Percentiles rank a stretch among this genome's conserved stretches.
Evolutionary conservation across 2,888 invertebrate species (phyloP).

Genomic region (Epiblema foenella): DNA sequence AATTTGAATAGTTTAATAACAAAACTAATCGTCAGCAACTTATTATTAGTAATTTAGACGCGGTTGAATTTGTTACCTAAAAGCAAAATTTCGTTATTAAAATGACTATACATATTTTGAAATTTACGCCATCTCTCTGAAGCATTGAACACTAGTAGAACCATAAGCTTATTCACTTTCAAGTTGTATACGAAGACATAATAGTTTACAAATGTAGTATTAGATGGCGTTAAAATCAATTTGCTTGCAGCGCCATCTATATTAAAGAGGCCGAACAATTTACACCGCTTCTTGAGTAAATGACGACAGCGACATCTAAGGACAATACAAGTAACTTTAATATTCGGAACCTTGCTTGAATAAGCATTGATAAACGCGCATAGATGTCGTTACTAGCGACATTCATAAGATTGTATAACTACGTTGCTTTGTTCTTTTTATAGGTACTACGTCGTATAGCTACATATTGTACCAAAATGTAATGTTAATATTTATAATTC

Average conservation of each 20-base stretch:
- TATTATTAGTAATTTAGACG: not conserved
- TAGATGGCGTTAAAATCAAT: conserved; percentile 25
- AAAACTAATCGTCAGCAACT: not conserved
- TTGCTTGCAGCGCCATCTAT: conserved; percentile 20
- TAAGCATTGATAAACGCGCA: not conserved
- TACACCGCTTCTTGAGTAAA: not conserved
- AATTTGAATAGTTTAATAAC: conserved; percentile 8
- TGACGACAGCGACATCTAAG: conserved; percentile 5
- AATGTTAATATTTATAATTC: too few relatives aligned
- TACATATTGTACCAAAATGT: too few relatives aligned
- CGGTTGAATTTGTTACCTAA: not conserved
- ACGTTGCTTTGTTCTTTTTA: too few relatives aligned
- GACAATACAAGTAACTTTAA: not conserved
- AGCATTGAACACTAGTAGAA: not conserved
- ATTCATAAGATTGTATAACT: not conserved
- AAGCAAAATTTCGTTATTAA: not conserved
- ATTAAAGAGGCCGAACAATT: not conserved
- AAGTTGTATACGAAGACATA: not conserved
- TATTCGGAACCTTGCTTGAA: not conserved
- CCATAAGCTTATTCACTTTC: not conserved
- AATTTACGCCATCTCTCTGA: conserved; percentile 23
- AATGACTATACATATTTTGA: not conserved
- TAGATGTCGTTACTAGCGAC: conserved; percentile 11
- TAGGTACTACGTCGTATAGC: too few relatives aligned
- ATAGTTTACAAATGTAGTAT: not conserved